Percentiles rank a stretch among this genome's conserved stretches.
phyloP scores from a whole-genome alignment of 2,797 vertebrate species.

The Melanotaenia pygmaea region DNA sequence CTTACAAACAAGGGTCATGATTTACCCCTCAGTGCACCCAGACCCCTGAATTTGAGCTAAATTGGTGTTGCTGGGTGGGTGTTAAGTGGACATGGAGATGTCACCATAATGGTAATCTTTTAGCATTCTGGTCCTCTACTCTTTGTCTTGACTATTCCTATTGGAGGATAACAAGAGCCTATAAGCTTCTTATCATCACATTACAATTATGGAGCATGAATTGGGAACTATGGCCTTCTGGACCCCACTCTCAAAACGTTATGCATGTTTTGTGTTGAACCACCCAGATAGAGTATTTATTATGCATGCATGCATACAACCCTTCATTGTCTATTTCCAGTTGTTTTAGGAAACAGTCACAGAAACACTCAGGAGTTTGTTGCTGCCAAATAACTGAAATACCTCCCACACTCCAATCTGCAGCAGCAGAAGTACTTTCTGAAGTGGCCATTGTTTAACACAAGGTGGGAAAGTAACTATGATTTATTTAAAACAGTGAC shows the following conservation, averaged over 20 bases:
- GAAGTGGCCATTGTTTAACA: constrained; percentile 52
- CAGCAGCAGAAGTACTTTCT: constrained; percentile 48
- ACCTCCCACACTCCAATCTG: constrained; percentile 51
- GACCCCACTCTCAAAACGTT: constrained; percentile 48
- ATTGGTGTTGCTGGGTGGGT: constrained; percentile 68
- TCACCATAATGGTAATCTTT: constrained; percentile 75
- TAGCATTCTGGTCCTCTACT: constrained; percentile 44
- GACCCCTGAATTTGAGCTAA: constrained; percentile 53
- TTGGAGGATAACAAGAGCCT: constrained; percentile 72
- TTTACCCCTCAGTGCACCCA: constrained; percentile 60
- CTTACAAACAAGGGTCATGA: constrained; percentile 75
- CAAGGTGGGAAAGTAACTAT: not conserved
- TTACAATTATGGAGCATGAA: constrained; percentile 77
- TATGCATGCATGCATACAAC: constrained; percentile 56
- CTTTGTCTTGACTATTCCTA: constrained; percentile 65
- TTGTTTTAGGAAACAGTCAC: constrained; percentile 24
- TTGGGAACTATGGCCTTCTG: constrained; percentile 44
- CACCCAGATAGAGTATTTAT: constrained; percentile 62
- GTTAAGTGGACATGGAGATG: constrained; percentile 76
- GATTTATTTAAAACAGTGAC: too few species aligned
- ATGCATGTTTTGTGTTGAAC: constrained; percentile 63
- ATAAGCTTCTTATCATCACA: constrained; percentile 82
- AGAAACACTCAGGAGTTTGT: constrained; percentile 33
- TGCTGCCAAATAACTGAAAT: constrained; percentile 51
- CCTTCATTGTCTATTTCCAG: constrained; percentile 50